These are phyloP conservation scores for Xestia sexstrigata DNA, from an alignment of 2,888 invertebrate genomes.

Conservation along the genomic window DNA sequence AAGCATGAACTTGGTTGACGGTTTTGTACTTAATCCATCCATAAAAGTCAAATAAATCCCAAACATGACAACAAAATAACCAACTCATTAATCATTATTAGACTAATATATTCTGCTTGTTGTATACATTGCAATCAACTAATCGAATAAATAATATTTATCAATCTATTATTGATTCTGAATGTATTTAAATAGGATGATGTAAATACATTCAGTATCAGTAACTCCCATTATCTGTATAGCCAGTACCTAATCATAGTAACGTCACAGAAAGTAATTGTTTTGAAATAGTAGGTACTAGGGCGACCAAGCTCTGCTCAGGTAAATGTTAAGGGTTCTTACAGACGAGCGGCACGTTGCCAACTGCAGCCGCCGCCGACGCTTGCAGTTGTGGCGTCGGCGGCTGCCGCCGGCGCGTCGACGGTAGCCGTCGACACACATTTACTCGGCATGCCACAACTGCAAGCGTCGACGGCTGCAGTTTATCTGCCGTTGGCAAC, in stretches of 20 bases:
- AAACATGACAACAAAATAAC: neutral
- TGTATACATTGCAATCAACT: neutral
- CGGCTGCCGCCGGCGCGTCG: no score
- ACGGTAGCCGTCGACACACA: no score
- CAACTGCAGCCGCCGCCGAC: no score
- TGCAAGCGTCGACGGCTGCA: no score
- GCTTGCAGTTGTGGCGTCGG: no score
- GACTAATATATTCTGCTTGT: neutral
- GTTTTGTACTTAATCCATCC: neutral
- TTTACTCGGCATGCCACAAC: no score
- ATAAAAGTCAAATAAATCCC: neutral
- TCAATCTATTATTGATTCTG: constrained; percentile 1
- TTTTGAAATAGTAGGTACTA: no score
- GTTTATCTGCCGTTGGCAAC: no score
- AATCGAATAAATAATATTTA: neutral
- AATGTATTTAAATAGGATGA: neutral
- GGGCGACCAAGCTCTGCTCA: no score
- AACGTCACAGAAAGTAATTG: neutral
- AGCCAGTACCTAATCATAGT: neutral
- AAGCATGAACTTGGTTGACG: no score
- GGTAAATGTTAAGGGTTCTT: neutral
- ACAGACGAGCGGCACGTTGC: no score
- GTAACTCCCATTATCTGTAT: neutral
- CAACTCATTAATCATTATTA: neutral
- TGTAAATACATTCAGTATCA: constrained; percentile 12